These are phyloP conservation scores for Adineta ricciae DNA, from an alignment of 2,888 invertebrate genomes.

Conservation along the genomic window DNA sequence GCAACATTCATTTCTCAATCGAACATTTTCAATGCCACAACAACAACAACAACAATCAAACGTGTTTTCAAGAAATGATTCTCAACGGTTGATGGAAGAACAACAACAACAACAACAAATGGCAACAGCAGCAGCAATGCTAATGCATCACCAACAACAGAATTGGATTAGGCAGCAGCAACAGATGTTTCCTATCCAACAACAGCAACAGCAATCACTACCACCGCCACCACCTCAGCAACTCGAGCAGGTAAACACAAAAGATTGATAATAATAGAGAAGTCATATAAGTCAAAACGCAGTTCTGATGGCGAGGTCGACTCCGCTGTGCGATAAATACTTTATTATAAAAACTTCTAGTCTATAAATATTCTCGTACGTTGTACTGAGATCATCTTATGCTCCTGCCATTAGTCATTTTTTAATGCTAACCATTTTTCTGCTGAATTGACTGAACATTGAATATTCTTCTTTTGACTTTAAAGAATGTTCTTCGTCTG, in stretches of 20 bases:
- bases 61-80: not conserved
- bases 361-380: too few relatives aligned
- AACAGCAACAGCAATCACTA: not conserved
- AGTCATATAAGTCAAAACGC: too few relatives aligned
- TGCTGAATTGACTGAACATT: not conserved
- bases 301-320: too few relatives aligned
- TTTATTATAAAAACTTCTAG: too few relatives aligned
- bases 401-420: too few relatives aligned
- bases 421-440: too few relatives aligned
- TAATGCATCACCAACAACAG: not conserved
- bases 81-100: not conserved
- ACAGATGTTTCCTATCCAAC: not conserved
- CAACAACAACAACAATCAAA: not conserved
- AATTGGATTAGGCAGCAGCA: not conserved
- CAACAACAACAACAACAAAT: conserved; percentile 16
- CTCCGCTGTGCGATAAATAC: too few relatives aligned
- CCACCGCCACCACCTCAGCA: not conserved
- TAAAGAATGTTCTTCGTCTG: not conserved
- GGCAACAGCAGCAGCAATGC: not conserved
- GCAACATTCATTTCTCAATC: not conserved
- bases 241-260: not conserved
- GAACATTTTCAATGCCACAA: conserved; percentile 8
- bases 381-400: too few relatives aligned
- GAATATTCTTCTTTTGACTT: not conserved
- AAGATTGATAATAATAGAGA: too few relatives aligned